A percentile compares a stretch with the other conserved stretches of the same genome.
Evolutionary conservation across 2,888 invertebrate genomes (phyloP).

Genomic region (Merodon equestris): DNA sequence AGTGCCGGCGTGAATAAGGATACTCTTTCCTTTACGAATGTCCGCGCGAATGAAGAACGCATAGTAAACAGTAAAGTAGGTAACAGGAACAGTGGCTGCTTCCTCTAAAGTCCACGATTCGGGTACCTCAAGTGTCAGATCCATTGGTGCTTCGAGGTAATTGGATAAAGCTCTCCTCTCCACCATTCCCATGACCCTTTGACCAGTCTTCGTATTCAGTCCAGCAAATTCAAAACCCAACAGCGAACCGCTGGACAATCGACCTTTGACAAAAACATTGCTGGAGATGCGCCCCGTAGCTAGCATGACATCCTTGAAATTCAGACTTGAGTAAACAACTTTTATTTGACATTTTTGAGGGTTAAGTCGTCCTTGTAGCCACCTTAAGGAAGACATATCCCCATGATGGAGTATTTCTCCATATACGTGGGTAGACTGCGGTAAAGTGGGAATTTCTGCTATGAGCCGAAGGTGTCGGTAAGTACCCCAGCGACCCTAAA

Average conservation of each 20-base stretch:
- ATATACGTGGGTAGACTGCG: constrained; percentile 83
- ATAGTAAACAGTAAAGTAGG: constrained; percentile 84
- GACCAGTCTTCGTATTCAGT: constrained; percentile 79
- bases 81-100: constrained; percentile 88
- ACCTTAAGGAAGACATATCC: constrained; percentile 88
- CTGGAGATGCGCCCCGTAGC: constrained; percentile 92
- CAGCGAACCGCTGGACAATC: constrained; percentile 81
- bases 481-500: constrained; percentile 81
- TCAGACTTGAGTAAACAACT: constrained; percentile 85
- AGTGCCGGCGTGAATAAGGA: constrained; percentile 82
- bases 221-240: constrained; percentile 85
- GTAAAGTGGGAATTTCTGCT: constrained; percentile 76
- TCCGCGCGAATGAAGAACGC: constrained; percentile 77
- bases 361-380: constrained; percentile 84
- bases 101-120: constrained; percentile 86
- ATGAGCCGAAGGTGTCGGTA: constrained; percentile 86
- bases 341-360: constrained; percentile 80
- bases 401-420: constrained; percentile 87
- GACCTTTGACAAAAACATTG: constrained; percentile 85
- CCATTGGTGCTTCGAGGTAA: constrained; percentile 71
- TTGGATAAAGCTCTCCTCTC: constrained; percentile 80
- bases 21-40: constrained; percentile 76
- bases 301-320: constrained; percentile 95
- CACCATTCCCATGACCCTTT: constrained; percentile 82
- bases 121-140: constrained; percentile 83